Evolutionary conservation across 2,113 vertebrate species (phyloP), one percentile per base, ranked within the genome.

Genomic region (Hippopotamus amphibius): DNA sequence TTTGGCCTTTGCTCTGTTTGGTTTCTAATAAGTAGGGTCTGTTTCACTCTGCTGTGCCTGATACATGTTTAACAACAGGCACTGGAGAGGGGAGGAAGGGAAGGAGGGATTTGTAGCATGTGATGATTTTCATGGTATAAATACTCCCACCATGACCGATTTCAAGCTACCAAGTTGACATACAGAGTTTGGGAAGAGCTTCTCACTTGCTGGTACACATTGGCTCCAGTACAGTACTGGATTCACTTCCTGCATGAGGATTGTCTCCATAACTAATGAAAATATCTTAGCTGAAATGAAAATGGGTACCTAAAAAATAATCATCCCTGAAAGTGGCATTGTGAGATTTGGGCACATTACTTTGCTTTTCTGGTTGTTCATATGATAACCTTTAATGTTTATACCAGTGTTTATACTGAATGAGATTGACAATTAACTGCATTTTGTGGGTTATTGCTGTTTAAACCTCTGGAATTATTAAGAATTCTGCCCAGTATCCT

Each of bases 111-210:
- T 30, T 66, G 9, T 43, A 65, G 26, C 12, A n/a, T 84, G 68
- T 95, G 55, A 33, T 6, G 0, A 12, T 66, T 89, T 79, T 33
- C 0, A 2, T 37, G 69, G 15, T 57, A 1, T 83, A 22, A 69
- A 19, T 37, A 33, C 10, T 33, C 13, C 1, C n/a, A 86, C n/a
- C 12, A 3, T 53, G 53, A 37, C 33, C 10, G 0, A 76, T n/a
- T 94, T 71, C 71, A 74, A 13, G 69, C 57, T 82, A 59, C 84
- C 55, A 74, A 72, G 21, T 21, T 93, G 53, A 71, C 50, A n/a
- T 50, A n/a, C 22, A 88, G 63, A n/a, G 14, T 28, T 68, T 72
- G 77, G 77, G 57, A 81, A 53, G 30, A 68, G 41, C 46, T 7
- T 76, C 7, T 77, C 16, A 9, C 15, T 46, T 79, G 22, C 48